Evolutionary conservation across 2,797 vertebrate species (phyloP).

Genomic region (Aselliscus stoliczkanus): DNA sequence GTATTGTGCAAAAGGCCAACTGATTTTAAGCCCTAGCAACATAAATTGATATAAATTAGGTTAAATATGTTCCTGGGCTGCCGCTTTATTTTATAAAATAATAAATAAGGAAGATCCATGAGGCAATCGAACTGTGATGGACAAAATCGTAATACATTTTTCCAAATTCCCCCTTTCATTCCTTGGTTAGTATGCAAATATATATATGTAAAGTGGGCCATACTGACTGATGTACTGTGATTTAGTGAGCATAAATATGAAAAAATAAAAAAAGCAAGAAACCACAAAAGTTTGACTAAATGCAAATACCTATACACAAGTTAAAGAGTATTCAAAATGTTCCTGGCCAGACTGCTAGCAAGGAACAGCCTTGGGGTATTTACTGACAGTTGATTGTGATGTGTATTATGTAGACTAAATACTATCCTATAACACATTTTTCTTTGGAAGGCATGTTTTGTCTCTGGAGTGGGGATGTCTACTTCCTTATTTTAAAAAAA

Average conservation of each 20-base stretch:
- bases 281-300: not conserved
- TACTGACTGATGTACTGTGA: not conserved
- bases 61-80: not conserved
- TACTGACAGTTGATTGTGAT: not conserved
- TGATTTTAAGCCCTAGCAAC: not conserved
- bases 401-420: not conserved
- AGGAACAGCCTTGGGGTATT: not conserved
- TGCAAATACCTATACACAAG: not conserved
- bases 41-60: not conserved
- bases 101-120: not conserved
- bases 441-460: conserved; percentile 15
- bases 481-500: conserved; percentile 3
- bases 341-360: not conserved
- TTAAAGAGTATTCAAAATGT: not conserved
- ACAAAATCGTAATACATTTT: not conserved
- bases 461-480: not conserved
- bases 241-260: not conserved
- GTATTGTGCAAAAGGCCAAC: not conserved
- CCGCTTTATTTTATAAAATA: conserved; percentile 19
- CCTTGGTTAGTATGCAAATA: not conserved
- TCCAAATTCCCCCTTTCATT: not conserved
- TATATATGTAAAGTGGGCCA: not conserved
- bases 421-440: not conserved
- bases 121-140: not conserved
- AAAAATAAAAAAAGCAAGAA: not conserved